phyloP scores from a whole-genome alignment of 2,113 vertebrate genomes.

The Salvator merianae region DNA sequence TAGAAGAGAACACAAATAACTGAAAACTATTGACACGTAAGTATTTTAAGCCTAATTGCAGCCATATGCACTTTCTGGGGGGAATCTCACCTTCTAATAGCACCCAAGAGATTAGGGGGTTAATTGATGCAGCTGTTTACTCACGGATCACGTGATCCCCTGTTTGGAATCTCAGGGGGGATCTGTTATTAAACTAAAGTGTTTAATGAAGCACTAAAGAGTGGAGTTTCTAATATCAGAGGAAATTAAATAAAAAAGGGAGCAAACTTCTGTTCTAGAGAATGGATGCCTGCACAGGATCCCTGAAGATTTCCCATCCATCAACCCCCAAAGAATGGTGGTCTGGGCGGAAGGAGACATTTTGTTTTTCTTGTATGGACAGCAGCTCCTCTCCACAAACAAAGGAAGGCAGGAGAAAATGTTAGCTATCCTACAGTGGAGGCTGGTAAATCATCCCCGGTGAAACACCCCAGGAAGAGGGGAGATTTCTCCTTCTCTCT shows the following conservation, averaged over 20 bases:
- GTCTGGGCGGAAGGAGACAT: background rate
- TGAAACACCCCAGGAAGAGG: too few relatives aligned
- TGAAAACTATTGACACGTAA: conserved; percentile 75
- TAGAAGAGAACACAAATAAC: conserved; percentile 74
- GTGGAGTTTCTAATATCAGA: conserved; percentile 68
- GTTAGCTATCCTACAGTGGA: too few relatives aligned
- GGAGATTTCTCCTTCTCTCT: background rate
- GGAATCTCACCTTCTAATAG: conserved; percentile 84
- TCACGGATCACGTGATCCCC: conserved; percentile 79
- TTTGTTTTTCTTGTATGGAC: background rate
- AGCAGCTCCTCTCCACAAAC: too few relatives aligned
- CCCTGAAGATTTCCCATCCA: accelerated
- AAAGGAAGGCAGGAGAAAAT: background rate
- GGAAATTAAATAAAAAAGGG: conserved; percentile 36
- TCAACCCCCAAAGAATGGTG: background rate
- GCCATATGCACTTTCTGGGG: conserved; percentile 85
- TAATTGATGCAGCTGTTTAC: conserved; percentile 95
- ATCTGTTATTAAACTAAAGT: conserved; percentile 83
- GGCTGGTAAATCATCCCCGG: too few relatives aligned
- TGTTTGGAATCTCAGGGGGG: conserved; percentile 81
- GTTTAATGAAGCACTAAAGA: conserved; percentile 93
- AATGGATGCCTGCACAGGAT: background rate
- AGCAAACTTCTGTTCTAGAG: conserved; percentile 17
- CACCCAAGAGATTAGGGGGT: conserved; percentile 82
- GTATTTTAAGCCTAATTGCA: conserved; percentile 83